A percentile compares a stretch with the other conserved stretches of the same genome.
phyloP scores from a whole-genome alignment of 2,888 invertebrate species.

The Rhamnusium bicolor region DNA sequence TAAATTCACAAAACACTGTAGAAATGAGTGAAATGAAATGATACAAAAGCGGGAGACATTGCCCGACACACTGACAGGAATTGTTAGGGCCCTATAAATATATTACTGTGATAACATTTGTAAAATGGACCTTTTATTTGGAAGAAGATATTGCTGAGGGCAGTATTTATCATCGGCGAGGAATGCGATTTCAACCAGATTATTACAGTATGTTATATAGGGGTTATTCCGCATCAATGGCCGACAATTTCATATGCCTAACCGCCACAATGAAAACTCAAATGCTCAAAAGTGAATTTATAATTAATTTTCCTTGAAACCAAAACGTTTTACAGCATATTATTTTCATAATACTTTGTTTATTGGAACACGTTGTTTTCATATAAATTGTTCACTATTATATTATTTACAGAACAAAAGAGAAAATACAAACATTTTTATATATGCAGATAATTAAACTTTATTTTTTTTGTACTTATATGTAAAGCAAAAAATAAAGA shows the following conservation, averaged over 20 bases:
- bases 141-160: slow-evolving; percentile 68
- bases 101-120: slow-evolving; percentile 72
- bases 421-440: too few relatives aligned
- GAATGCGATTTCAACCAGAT: slow-evolving; percentile 66
- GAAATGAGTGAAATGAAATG: slow-evolving; percentile 70
- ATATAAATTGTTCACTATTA: too few relatives aligned
- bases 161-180: slow-evolving; percentile 70
- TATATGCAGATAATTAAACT: too few relatives aligned
- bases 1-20: slow-evolving; percentile 74
- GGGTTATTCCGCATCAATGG: slow-evolving; percentile 63
- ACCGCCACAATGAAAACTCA: slow-evolving; percentile 59
- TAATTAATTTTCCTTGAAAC: slow-evolving; percentile 49
- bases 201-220: slow-evolving; percentile 57
- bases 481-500: too few relatives aligned
- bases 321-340: slow-evolving; percentile 34
- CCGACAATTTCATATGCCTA: slow-evolving; percentile 64
- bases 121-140: slow-evolving; percentile 71
- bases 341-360: neutral
- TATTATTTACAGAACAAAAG: too few relatives aligned
- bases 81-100: slow-evolving; percentile 69
- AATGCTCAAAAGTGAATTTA: slow-evolving; percentile 47
- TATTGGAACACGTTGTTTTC: neutral
- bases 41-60: slow-evolving; percentile 51
- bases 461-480: too few relatives aligned
- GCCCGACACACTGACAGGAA: slow-evolving; percentile 50